Evolutionary conservation across 2,113 vertebrate genomes (phyloP).

Genomic region (Motacilla alba): DNA sequence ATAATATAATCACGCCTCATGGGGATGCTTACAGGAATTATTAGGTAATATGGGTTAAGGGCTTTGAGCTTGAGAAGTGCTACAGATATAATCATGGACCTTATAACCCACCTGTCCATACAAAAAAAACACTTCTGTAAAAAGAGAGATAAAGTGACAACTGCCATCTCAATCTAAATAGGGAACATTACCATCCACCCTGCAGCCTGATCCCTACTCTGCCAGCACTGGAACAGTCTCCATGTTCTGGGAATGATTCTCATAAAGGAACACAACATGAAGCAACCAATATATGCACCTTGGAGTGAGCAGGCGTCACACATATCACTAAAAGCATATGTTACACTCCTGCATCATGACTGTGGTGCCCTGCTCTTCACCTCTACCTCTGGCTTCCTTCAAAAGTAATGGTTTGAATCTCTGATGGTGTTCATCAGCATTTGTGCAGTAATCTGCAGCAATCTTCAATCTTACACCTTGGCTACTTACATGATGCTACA

Average conservation of each 20-base stretch:
- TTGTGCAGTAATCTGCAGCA: background rate
- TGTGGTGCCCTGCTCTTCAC: background rate
- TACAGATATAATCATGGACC: background rate
- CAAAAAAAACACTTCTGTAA: background rate
- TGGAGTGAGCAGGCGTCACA: background rate
- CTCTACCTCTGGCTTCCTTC: background rate
- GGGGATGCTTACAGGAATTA: background rate
- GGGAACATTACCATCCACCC: background rate
- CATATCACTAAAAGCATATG: background rate
- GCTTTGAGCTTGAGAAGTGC: background rate
- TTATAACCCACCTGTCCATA: background rate
- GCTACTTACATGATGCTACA: background rate
- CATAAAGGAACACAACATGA: background rate
- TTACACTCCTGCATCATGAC: background rate
- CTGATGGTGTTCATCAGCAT: background rate
- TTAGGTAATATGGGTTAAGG: background rate
- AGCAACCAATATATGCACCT: background rate
- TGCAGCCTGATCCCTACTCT: background rate
- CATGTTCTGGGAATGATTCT: background rate
- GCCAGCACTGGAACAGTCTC: background rate
- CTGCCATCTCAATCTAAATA: background rate
- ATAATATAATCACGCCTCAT: background rate
- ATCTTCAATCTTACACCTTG: fast-evolving
- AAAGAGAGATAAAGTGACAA: background rate
- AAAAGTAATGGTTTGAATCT: background rate